Conservation (phyloP, 53 echinoderm and acorn worm genomes). For the Antedon mediterranea region DNA sequence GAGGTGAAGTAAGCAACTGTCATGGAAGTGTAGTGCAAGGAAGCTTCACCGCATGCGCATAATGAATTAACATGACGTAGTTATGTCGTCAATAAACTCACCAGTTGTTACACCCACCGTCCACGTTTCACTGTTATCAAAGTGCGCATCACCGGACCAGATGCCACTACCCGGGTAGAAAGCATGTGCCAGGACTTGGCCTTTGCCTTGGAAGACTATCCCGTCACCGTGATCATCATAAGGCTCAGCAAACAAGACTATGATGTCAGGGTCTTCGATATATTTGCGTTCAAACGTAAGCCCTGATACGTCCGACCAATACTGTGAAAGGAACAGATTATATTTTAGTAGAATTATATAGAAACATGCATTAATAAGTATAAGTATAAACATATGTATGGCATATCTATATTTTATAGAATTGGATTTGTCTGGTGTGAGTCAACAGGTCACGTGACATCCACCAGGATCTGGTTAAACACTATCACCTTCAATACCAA, state of each 20-base stretch:
- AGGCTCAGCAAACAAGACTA: constrained; percentile 28
- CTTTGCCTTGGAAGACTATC: constrained; percentile 40
- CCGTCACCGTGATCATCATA: constrained; percentile 24
- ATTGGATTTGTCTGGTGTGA: too few relatives aligned
- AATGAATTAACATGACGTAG: background rate
- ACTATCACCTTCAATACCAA: too few relatives aligned
- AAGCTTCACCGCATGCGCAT: background rate
- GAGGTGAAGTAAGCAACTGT: background rate
- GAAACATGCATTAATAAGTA: too few relatives aligned
- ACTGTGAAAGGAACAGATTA: constrained; percentile 4
- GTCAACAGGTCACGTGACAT: too few relatives aligned
- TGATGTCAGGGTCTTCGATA: constrained; percentile 28
- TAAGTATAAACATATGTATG: too few relatives aligned
- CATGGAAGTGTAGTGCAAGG: background rate
- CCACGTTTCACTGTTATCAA: constrained; percentile 60
- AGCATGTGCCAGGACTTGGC: constrained; percentile 43
- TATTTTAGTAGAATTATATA: too few relatives aligned
- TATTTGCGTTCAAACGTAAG: constrained; percentile 27
- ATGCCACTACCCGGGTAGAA: constrained; percentile 27
- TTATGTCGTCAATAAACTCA: background rate
- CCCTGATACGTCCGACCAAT: constrained; percentile 43
- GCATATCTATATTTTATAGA: too few relatives aligned
- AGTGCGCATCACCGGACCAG: constrained; percentile 18
- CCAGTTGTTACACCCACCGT: constrained; percentile 22
- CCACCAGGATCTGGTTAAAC: too few relatives aligned